Conservation (phyloP, 2,797 vertebrate species). For the Gobionotothen gibberifrons region DNA sequence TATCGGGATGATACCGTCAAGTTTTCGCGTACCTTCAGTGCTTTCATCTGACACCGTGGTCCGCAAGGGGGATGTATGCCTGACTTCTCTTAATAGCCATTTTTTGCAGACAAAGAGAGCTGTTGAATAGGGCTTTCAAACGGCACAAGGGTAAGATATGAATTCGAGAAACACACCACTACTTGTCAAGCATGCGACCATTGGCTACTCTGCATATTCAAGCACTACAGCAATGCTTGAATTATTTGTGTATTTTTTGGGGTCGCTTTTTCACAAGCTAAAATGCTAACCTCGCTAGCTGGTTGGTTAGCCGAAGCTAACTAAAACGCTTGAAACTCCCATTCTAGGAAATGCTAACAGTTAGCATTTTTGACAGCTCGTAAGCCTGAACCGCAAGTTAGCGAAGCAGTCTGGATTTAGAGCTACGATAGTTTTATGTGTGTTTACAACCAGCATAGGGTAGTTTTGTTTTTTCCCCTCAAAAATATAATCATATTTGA, state of each 20-base stretch:
- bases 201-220: neutral
- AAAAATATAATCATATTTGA: too few relatives aligned
- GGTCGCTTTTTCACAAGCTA: conserved; percentile 63
- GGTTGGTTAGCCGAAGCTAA: conserved; percentile 57
- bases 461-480: neutral
- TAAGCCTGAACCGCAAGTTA: conserved; percentile 8
- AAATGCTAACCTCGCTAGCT: conserved; percentile 66
- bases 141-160: conserved; percentile 77
- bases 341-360: conserved; percentile 56
- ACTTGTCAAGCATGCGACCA: neutral
- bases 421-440: neutral
- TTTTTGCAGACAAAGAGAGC: conserved; percentile 88
- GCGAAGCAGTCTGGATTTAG: neutral
- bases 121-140: conserved; percentile 76
- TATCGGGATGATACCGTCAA: conserved; percentile 77
- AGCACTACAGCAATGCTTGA: neutral
- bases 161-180: conserved; percentile 16
- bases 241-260: conserved; percentile 41
- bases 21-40: conserved; percentile 50
- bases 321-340: conserved; percentile 37
- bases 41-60: conserved; percentile 75
- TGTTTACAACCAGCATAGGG: neutral
- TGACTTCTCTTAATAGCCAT: conserved; percentile 84
- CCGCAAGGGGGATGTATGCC: conserved; percentile 80
- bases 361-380: conserved; percentile 68